Evolutionary conservation across 1,140 invertebrate species (phyloP).

Genomic region (Heterodera carotae): DNA sequence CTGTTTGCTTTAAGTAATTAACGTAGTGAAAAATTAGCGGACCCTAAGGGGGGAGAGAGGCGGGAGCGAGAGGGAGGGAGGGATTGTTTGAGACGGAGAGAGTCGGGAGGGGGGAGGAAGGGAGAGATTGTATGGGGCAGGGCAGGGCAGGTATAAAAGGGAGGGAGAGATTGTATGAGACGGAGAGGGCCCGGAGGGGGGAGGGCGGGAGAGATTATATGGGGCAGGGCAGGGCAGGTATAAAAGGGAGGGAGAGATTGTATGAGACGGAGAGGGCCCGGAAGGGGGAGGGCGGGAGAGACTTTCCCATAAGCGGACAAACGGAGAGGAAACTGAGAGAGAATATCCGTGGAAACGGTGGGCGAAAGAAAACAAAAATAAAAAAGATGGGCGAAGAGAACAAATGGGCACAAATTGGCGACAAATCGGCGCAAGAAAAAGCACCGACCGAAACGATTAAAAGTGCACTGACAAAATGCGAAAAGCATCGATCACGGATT

Average conservation of each 20-base stretch:
- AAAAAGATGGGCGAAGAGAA: no score
- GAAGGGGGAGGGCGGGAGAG: neutral
- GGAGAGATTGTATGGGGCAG: neutral
- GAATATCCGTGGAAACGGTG: neutral
- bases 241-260: neutral
- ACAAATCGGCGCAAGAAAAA: no score
- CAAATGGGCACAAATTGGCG: no score
- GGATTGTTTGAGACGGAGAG: no score
- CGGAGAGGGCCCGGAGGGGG: neutral
- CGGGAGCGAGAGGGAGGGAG: no score
- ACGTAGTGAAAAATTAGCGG: neutral
- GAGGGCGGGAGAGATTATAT: neutral
- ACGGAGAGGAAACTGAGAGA: neutral
- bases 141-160: neutral
- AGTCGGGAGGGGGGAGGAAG: neutral
- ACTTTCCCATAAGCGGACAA: conserved; percentile 1
- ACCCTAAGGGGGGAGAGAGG: no score
- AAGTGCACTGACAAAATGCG: no score
- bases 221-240: no score
- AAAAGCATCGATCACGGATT: no score
- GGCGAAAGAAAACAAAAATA: neutral
- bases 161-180: neutral
- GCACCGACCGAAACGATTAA: no score
- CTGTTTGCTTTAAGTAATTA: conserved; percentile 2
- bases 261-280: neutral